A percentile compares a stretch with the other conserved stretches of the same genome.
phyloP scores from a whole-genome alignment of 2,797 vertebrate genomes.

The Pangasius larnaudii region DNA sequence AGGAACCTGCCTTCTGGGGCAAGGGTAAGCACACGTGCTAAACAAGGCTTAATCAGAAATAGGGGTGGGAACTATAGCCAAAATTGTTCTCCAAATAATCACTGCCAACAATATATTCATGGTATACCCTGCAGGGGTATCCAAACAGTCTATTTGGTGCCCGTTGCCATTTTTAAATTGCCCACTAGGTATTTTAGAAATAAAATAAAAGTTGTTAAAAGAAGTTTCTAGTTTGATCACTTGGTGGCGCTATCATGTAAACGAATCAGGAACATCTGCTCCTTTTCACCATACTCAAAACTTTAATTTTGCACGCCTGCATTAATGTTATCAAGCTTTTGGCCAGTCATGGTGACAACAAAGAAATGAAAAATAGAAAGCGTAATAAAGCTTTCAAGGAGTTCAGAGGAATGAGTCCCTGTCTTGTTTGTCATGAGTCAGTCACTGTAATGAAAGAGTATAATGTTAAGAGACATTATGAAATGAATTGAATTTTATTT shows the following conservation, averaged over 20 bases:
- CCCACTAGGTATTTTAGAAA: neutral
- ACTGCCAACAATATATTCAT: neutral
- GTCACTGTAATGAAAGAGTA: neutral
- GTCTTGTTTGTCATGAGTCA: neutral
- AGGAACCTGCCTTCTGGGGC: conserved; percentile 83
- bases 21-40: conserved; percentile 77
- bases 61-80: too few relatives aligned
- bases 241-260: neutral
- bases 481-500: neutral
- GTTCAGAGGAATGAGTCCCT: neutral
- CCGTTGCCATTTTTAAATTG: neutral
- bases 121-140: neutral
- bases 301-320: neutral
- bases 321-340: neutral
- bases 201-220: neutral
- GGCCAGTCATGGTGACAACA: neutral
- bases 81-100: neutral
- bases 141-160: neutral
- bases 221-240: neutral
- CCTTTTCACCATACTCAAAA: neutral
- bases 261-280: neutral
- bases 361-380: neutral
- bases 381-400: too few relatives aligned
- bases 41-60: neutral
- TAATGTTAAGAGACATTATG: neutral